phyloP scores from a whole-genome alignment of 2,113 vertebrate genomes.

The Typhlomys cinereus region DNA sequence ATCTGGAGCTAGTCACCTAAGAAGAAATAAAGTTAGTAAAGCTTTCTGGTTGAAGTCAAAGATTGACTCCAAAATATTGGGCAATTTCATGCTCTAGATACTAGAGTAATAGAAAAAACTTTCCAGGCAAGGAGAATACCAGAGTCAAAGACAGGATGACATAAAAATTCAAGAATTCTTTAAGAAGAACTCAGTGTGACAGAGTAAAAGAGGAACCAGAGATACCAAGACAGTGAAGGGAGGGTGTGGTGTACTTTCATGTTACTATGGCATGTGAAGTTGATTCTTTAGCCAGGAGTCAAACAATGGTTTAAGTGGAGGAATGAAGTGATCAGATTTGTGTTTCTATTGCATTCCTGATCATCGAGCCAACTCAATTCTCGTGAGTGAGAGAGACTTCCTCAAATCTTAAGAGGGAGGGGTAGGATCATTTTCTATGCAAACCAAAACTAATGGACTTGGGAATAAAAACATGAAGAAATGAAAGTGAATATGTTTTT shows the following conservation, averaged over 20 bases:
- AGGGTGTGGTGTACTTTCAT: background rate
- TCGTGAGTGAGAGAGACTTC: constrained; percentile 10
- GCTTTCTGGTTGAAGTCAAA: background rate
- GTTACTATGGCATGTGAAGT: background rate
- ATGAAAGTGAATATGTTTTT: background rate
- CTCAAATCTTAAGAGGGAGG: background rate
- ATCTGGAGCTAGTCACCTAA: background rate
- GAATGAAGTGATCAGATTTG: background rate
- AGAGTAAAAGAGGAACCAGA: background rate
- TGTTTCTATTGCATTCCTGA: background rate
- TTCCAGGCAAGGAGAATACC: background rate
- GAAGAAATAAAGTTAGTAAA: background rate
- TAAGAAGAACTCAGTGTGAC: background rate
- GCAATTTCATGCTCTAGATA: background rate
- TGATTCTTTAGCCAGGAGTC: background rate
- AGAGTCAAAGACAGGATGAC: background rate
- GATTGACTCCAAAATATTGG: constrained; percentile 25
- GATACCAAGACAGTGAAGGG: background rate
- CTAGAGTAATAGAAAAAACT: constrained; percentile 1
- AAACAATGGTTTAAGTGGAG: background rate
- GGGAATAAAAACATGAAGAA: constrained; percentile 18
- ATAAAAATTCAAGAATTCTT: background rate
- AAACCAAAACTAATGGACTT: constrained; percentile 16
- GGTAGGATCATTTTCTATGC: background rate
- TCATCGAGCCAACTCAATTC: constrained; percentile 19